phyloP scores from a whole-genome alignment of 2,888 invertebrate genomes.

The Achlya flavicornis region DNA sequence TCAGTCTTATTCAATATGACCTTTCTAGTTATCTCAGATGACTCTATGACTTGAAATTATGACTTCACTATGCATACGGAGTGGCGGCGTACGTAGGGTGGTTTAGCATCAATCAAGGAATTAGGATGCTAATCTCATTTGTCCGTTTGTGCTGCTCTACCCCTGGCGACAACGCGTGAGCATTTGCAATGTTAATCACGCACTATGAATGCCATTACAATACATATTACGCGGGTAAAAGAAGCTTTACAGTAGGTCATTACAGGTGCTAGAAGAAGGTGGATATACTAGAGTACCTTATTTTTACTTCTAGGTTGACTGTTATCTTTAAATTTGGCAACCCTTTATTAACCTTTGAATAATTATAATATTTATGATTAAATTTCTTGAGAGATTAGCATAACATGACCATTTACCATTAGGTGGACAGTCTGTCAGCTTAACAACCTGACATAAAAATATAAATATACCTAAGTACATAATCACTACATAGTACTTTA shows the following conservation, averaged over 20 bases:
- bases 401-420: too few relatives aligned
- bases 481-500: too few relatives aligned
- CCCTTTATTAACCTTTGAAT: too few relatives aligned
- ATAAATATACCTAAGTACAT: too few relatives aligned
- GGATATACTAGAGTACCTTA: background rate
- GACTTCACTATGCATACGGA: slow-evolving; percentile 49
- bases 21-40: background rate
- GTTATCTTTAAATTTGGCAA: too few relatives aligned
- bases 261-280: background rate
- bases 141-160: slow-evolving; percentile 50
- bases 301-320: background rate
- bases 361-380: too few relatives aligned
- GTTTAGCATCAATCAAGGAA: slow-evolving; percentile 72
- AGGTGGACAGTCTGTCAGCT: too few relatives aligned
- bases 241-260: background rate
- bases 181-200: slow-evolving; percentile 47
- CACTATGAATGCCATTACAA: slow-evolving; percentile 26
- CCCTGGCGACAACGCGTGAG: slow-evolving; percentile 44
- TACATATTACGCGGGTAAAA: background rate
- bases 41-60: slow-evolving; percentile 32
- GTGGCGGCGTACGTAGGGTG: slow-evolving; percentile 43
- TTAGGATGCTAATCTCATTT: slow-evolving; percentile 71
- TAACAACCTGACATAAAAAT: too few relatives aligned
- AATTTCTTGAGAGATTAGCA: too few relatives aligned
- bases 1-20: background rate